These are phyloP conservation scores for Platyscapa corneri DNA, from an alignment of 1,140 invertebrate species.

Conservation along the genomic window DNA sequence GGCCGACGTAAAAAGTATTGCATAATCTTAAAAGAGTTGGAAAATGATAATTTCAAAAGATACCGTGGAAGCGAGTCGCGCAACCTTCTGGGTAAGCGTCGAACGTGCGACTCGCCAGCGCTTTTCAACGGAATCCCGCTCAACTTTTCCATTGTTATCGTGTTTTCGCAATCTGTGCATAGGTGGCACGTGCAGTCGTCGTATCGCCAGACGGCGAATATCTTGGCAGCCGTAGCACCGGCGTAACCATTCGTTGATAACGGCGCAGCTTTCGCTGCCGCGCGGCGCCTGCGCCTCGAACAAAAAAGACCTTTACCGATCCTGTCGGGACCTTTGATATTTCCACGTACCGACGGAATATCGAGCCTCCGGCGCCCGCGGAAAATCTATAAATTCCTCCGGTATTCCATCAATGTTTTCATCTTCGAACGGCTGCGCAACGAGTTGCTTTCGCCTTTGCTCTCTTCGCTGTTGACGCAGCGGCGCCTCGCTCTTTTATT, in stretches of 20 bases:
- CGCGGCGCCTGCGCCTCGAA: neutral
- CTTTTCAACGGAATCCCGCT: neutral
- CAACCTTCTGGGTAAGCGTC: no score
- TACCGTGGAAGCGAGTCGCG: neutral
- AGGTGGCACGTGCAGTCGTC: neutral
- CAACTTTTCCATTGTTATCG: constrained; percentile 9
- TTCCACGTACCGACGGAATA: neutral
- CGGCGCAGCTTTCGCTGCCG: constrained; percentile 1
- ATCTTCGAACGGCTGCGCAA: neutral
- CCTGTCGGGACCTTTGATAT: constrained; percentile 17
- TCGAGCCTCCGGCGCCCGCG: neutral
- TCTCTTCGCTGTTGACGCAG: neutral
- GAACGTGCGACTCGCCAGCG: neutral
- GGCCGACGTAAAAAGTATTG: neutral
- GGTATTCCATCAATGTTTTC: no score
- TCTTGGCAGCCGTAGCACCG: neutral
- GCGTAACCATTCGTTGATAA: constrained; percentile 20
- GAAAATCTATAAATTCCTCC: neutral
- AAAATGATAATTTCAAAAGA: neutral
- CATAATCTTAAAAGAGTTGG: no score
- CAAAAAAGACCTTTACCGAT: constrained; percentile 2
- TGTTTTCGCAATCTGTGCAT: constrained; percentile 6
- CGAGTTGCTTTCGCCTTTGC: neutral
- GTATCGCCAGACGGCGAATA: neutral
- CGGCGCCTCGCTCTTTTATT: no score